Evolutionary conservation across 2,113 vertebrate species (phyloP), one percentile per base, ranked within the genome.

Genomic region (Balaeniceps rex): DNA sequence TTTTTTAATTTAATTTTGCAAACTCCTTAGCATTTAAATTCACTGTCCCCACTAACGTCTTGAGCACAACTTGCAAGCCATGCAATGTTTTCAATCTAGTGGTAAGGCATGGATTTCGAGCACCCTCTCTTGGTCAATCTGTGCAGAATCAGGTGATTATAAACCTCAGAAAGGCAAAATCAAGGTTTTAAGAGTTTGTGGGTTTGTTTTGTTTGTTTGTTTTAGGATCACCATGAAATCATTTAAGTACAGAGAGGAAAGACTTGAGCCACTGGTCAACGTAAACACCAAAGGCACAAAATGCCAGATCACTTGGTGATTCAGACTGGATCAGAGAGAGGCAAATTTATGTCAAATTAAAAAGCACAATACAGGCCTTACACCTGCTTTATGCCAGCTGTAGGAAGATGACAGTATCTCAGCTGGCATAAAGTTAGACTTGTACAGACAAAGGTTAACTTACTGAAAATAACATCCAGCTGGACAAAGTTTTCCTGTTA

Each of bases 51-150:
- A n/a, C 9, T 31, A 58, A 66, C 0, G 0, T 14, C 3, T 19
- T n/a, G 34, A 74, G 38, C 51, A 33, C 9, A 58, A 36, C 19
- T 57, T 75, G 58, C n/a, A 87, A 92, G 44, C 15, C 57, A 42
- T 2, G 12, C 34, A 61, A 33, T 22, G 51, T 42, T 87, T 72
- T 31, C 46, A 44, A 25, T 19, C 33, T 25, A 80, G 36, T 13
- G 22, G 22, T 42, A 76, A 97, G 74, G 22, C 82, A 79, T 17
- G 25, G 78, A 63, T 96, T 94, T 84, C 95, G 87, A 94, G 96
- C 75, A 65, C 90, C 94, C 94, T 75, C 96, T 95, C 84, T 76
- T 76, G 95, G 96, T 71, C 76, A 87, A 33, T 44, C n/a, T 1
- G 3, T 34, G 61, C 49, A 95, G 74, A 87, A 93, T n/a, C 33